Base-by-base conservation (phyloP, 2,888 invertebrate genomes). In the Prenolepis imparis region DNA sequence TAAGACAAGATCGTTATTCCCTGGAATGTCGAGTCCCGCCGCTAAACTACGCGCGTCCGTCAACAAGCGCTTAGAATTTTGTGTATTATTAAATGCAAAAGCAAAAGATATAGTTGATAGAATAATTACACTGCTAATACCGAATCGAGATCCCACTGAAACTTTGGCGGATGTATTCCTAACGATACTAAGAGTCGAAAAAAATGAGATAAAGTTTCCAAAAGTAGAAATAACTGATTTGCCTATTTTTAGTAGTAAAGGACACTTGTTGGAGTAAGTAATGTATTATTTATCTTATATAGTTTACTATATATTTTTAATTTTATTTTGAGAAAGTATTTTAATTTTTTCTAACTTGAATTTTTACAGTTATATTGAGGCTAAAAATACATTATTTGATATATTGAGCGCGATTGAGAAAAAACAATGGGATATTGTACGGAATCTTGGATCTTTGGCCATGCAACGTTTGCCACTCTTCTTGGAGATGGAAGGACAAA, bases 221-320 rank as follows among this genome's bases (percentile, higher is more conserved):
- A 74, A 70, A n/a, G 72, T 87, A 41, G 82, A 88, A 0, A 61
- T 48, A 6, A 72, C 89, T 82, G 84, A 86, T 36, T 93, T 90
- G 83, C 94, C 94, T 44, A 88, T 95, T 32, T 95, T 95, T 80
- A 67, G 89, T 36, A 87, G 87, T 67, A 88, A 89, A 36, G 63
- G 75, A 28, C 92, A 94, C 84, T 85, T 95, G 52, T 44, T 89
- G 4, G 63, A 78, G 94, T 93, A 87, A 48, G 87, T 86, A 41
- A n/a, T 0, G 6, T 57, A 59, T 59, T 44, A 36, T 48, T 12
- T 39, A 8, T 24, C n/a, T 77, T 32, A 52, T 75, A 66, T 28
- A 11, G 5, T 18, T 52, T 18, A n/a, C n/a, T n/a, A 44, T 32
- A 70, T 52, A 6, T 21, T 21, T 15, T 41, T 83, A 3, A 52